Evolutionary conservation across 1,140 invertebrate species (phyloP).

Genomic region (Limonius californicus): DNA sequence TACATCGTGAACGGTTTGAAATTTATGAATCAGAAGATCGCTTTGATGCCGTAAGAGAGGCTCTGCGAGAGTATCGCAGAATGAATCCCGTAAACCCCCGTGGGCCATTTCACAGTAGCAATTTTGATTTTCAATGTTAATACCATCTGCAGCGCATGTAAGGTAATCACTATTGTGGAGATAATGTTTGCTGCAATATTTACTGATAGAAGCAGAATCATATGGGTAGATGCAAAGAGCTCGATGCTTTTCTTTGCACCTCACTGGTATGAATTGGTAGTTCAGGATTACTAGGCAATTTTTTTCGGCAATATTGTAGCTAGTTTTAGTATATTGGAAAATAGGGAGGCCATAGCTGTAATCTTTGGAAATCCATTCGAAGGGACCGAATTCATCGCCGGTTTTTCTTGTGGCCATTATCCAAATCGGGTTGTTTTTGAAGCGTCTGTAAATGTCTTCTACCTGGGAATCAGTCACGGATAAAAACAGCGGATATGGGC

Average conservation of each 20-base stretch:
- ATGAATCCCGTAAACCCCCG: neutral
- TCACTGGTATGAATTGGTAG: neutral
- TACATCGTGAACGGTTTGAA: neutral
- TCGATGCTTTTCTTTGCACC: neutral
- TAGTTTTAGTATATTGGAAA: no score
- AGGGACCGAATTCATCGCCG: no score
- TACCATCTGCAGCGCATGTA: neutral
- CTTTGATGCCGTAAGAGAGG: neutral
- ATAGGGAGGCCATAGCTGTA: no score
- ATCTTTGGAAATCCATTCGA: no score
- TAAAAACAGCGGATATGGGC: neutral
- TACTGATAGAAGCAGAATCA: neutral
- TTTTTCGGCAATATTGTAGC: neutral
- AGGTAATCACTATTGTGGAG: neutral
- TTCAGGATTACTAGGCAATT: neutral
- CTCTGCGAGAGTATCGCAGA: neutral
- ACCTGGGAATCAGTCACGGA: neutral
- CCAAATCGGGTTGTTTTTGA: no score
- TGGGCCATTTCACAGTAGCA: neutral
- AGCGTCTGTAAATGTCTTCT: no score
- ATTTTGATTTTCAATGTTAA: neutral
- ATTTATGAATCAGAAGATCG: neutral
- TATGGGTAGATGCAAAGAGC: neutral
- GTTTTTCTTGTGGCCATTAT: no score
- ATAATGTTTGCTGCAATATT: neutral